Conservation (phyloP, 2,797 vertebrate species). For the Poecilia picta region DNA sequence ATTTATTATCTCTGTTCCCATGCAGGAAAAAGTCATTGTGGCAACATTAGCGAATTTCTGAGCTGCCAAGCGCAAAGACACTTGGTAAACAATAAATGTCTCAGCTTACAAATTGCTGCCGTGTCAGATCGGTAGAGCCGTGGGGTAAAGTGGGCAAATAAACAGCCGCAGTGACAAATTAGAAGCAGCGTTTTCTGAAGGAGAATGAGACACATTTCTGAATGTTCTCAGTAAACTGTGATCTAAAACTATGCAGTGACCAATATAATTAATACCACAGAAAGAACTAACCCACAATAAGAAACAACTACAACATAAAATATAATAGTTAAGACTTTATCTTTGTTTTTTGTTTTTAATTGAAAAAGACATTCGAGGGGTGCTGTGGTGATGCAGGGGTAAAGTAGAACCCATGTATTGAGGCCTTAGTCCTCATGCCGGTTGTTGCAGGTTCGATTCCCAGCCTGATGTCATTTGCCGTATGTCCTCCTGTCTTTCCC, state of each 20-base stretch:
- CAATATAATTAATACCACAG: neutral
- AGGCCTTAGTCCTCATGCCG: too few species aligned
- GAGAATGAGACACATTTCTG: neutral
- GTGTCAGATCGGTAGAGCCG: neutral
- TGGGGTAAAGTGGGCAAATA: neutral
- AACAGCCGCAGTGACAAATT: neutral
- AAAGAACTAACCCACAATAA: neutral
- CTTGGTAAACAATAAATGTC: neutral
- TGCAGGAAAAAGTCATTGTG: slow-evolving; percentile 23
- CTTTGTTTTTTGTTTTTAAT: neutral
- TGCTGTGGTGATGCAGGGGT: too few species aligned
- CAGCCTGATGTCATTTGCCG: too few species aligned
- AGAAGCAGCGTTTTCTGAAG: neutral
- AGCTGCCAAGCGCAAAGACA: slow-evolving; percentile 5
- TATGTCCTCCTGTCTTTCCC: too few species aligned
- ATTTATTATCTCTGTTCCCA: slow-evolving; percentile 50
- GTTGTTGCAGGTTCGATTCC: too few species aligned
- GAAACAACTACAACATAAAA: neutral
- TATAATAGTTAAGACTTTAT: neutral
- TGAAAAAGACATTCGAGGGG: too few species aligned
- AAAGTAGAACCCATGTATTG: too few species aligned
- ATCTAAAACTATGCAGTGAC: neutral
- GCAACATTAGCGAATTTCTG: slow-evolving; percentile 12
- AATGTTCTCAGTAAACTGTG: neutral
- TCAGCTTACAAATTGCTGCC: neutral